phyloP scores from a whole-genome alignment of 2,888 invertebrate species.

The Arenicola marina region DNA sequence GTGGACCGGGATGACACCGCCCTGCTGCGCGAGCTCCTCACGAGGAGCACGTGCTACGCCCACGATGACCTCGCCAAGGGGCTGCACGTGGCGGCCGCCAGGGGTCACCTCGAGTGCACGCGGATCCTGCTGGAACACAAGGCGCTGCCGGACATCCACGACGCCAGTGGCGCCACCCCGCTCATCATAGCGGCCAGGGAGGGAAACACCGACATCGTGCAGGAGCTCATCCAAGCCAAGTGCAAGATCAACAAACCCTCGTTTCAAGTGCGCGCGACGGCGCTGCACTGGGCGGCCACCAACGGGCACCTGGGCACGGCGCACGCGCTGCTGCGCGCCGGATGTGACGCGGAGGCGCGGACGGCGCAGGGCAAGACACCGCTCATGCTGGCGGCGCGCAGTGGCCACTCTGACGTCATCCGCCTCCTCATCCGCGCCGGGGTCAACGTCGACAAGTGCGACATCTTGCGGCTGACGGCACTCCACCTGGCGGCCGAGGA shows the following conservation, averaged over 20 bases:
- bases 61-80: constrained; percentile 16
- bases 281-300: constrained; percentile 45
- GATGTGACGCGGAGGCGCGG: constrained; percentile 19
- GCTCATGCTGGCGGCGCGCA: constrained; percentile 35
- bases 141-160: constrained; percentile 15
- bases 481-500: constrained; percentile 44
- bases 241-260: constrained; percentile 5
- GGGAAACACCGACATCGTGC: constrained; percentile 5
- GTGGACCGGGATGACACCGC: constrained; percentile 12
- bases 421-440: constrained; percentile 7
- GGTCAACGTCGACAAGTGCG: constrained; percentile 4
- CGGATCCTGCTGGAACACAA: constrained; percentile 6
- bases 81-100: constrained; percentile 10
- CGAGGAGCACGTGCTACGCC: neutral
- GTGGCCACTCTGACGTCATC: constrained; percentile 8
- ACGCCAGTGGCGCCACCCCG: constrained; percentile 16
- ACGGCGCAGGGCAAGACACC: constrained; percentile 44
- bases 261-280: constrained; percentile 33
- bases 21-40: neutral
- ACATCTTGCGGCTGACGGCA: constrained; percentile 26
- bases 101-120: constrained; percentile 12
- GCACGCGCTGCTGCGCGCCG: constrained; percentile 31
- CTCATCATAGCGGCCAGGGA: constrained; percentile 15
- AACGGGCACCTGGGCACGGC: constrained; percentile 36
- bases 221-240: neutral